A percentile compares a stretch with the other conserved stretches of the same genome.
Evolutionary conservation across 1,140 invertebrate genomes (phyloP).

Genomic region (Aporrectodea caliginosa): DNA sequence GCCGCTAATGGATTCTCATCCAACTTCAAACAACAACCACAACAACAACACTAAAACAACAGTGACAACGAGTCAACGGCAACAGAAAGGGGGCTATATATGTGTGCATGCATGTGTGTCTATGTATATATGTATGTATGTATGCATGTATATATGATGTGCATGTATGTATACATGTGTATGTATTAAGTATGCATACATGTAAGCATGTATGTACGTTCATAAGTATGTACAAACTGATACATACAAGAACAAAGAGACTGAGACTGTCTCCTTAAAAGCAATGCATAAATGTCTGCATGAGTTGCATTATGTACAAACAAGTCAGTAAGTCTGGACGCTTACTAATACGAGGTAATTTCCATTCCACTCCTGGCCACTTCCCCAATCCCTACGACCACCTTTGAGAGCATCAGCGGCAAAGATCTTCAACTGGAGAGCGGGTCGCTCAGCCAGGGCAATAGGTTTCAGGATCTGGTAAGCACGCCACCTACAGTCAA

Average conservation of each 20-base stretch:
- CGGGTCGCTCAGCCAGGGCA: conserved; percentile 78
- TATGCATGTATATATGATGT: not conserved
- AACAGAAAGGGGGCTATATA: conserved; percentile 29
- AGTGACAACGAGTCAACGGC: too few species aligned
- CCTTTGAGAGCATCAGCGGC: conserved; percentile 73
- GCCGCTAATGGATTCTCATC: conserved; percentile 72
- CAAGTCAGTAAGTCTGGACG: too few species aligned
- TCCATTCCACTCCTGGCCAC: conserved; percentile 79
- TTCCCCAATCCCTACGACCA: conserved; percentile 76
- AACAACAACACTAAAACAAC: too few species aligned
- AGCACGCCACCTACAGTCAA: conserved; percentile 73
- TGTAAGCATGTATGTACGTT: not conserved
- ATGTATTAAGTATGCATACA: too few species aligned
- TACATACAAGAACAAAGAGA: not conserved
- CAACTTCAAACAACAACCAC: too few species aligned
- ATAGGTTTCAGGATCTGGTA: conserved; percentile 78
- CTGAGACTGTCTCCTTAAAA: not conserved
- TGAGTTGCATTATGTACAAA: conserved; percentile 1
- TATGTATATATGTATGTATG: not conserved
- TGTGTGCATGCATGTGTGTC: not conserved
- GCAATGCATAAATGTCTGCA: not conserved
- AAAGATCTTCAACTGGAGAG: conserved; percentile 74
- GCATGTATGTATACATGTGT: conserved; percentile 6
- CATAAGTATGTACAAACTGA: not conserved
- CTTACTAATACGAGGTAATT: conserved; percentile 76